Conservation (phyloP, 2,888 invertebrate species). For the Trimorus sp. region DNA sequence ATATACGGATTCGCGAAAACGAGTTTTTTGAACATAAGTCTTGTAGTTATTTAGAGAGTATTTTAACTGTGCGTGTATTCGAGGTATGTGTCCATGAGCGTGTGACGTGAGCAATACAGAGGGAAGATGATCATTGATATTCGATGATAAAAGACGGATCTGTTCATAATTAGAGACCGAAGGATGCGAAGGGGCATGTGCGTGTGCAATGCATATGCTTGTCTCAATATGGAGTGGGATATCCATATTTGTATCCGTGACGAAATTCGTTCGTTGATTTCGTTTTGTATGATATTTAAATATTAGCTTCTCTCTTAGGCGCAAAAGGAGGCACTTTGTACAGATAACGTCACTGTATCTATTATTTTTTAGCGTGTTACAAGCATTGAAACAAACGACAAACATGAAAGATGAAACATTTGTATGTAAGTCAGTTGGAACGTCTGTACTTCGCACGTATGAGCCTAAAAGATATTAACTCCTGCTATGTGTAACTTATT, state of each 20-base stretch:
- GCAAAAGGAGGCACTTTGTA: slow-evolving; percentile 72
- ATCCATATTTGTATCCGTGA: slow-evolving; percentile 57
- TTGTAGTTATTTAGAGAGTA: slow-evolving; percentile 74
- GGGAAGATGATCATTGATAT: slow-evolving; percentile 42
- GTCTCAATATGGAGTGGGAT: slow-evolving; percentile 51
- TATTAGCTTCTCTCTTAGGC: slow-evolving; percentile 68
- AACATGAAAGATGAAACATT: slow-evolving; percentile 53
- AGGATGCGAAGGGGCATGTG: slow-evolving; percentile 26
- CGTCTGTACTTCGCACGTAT: slow-evolving; percentile 74
- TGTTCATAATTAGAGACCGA: too few species aligned
- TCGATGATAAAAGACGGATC: background rate
- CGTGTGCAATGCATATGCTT: slow-evolving; percentile 47
- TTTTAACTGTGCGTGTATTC: slow-evolving; percentile 70
- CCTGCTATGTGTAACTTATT: slow-evolving; percentile 77
- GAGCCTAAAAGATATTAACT: slow-evolving; percentile 75
- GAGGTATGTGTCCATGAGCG: slow-evolving; percentile 31
- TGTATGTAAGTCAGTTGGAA: slow-evolving; percentile 73
- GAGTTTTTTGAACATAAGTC: slow-evolving; percentile 75
- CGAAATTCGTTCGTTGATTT: slow-evolving; percentile 63
- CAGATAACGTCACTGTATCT: slow-evolving; percentile 69
- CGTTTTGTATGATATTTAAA: slow-evolving; percentile 69
- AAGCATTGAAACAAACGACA: slow-evolving; percentile 60
- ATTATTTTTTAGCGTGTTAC: slow-evolving; percentile 71
- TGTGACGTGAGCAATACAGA: slow-evolving; percentile 1
- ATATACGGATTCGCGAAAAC: slow-evolving; percentile 74